Conservation (phyloP, 2,888 invertebrate genomes). For the Dinocampus coccinellae region DNA sequence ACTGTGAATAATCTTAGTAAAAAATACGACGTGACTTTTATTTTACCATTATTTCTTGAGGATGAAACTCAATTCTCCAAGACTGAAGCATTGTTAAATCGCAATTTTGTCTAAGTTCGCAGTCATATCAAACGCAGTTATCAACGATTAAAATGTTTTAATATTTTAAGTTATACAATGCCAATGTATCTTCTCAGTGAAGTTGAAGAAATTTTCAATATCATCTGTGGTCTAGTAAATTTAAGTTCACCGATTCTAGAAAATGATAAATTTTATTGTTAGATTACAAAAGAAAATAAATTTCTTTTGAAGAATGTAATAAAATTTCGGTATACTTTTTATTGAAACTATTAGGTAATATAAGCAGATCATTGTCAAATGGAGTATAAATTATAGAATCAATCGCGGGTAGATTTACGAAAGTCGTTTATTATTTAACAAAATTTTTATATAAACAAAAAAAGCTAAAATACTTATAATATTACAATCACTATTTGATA, state of each 20-base stretch:
- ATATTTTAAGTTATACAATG: background rate
- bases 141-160: constrained; percentile 33
- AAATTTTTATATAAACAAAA: too few species aligned
- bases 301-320: too few species aligned
- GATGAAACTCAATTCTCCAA: constrained; percentile 42
- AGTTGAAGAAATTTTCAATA: constrained; percentile 1
- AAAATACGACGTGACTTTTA: constrained; percentile 26
- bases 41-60: constrained; percentile 42
- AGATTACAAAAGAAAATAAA: too few species aligned
- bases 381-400: too few species aligned
- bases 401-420: too few species aligned
- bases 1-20: constrained; percentile 42
- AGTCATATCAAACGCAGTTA: constrained; percentile 43
- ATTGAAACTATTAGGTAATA: too few species aligned
- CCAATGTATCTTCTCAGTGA: background rate
- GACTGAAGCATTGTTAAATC: constrained; percentile 34
- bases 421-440: too few species aligned
- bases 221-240: constrained; percentile 2
- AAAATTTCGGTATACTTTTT: too few species aligned
- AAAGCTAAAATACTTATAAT: too few species aligned
- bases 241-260: background rate
- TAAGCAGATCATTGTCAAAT: too few species aligned
- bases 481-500: too few species aligned
- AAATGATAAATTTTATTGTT: constrained; percentile 18
- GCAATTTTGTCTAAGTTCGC: constrained; percentile 40